Percentiles rank a stretch among this genome's conserved stretches.
These are phyloP conservation scores for Papilio xuthus DNA, from an alignment of 1,140 invertebrate genomes.

Conservation along the genomic window DNA sequence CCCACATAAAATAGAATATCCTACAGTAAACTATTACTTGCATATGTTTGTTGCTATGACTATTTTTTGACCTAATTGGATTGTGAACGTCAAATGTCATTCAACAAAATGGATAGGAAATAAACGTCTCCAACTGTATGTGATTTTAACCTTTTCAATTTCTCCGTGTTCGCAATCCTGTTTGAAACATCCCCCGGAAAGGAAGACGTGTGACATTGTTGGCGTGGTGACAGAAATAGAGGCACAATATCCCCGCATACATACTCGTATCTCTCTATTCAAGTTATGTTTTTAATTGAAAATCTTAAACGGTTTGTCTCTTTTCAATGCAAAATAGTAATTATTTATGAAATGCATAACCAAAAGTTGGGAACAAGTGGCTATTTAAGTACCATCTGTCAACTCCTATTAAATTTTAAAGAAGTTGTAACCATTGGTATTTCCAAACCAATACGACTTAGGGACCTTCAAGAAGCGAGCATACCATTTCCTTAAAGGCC, in stretches of 20 bases:
- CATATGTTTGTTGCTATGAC: not conserved
- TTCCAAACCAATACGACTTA: too few relatives aligned
- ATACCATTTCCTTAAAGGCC: too few relatives aligned
- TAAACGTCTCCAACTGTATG: not conserved
- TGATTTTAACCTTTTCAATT: constrained; percentile 43
- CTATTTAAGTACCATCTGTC: too few relatives aligned
- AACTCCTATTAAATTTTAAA: too few relatives aligned
- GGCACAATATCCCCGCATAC: not conserved
- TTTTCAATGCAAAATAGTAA: not conserved
- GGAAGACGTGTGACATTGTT: constrained; percentile 44
- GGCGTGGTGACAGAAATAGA: constrained; percentile 28
- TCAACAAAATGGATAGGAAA: not conserved
- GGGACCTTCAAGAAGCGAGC: too few relatives aligned
- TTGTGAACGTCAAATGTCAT: not conserved
- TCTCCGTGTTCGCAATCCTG: constrained; percentile 35
- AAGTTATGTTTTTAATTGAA: not conserved
- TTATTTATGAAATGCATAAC: not conserved
- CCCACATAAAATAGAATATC: not conserved
- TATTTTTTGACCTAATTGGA: not conserved
- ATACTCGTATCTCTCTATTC: not conserved
- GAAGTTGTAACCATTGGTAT: too few relatives aligned
- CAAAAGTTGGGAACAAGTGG: too few relatives aligned
- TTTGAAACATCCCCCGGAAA: constrained; percentile 43
- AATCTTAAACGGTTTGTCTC: not conserved
- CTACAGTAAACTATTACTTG: not conserved